Evolutionary conservation across 2,113 vertebrate species (phyloP), one percentile per base, ranked within the genome.

Genomic region (Gallinago paraguaiae): DNA sequence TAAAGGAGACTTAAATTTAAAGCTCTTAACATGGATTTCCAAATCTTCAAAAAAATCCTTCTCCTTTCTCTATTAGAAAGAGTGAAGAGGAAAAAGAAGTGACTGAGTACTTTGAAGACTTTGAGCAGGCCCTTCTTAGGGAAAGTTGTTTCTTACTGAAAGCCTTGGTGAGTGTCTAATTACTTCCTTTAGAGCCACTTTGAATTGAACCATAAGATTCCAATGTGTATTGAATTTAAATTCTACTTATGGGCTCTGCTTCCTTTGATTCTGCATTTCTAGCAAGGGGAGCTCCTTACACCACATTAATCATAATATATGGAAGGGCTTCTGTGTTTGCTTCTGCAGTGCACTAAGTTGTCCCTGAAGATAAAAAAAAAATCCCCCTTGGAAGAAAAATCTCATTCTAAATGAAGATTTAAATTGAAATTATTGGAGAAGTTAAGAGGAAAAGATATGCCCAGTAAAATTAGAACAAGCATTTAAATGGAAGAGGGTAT

Each of bases 381-480:
- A 93, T 94, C 86, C 68, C 95, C 84, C 39, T 76, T 95, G 89
- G 88, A 96, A 97, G 83, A 96, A 97, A 97, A 97, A 96, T 96
- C 96, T 97, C 92, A 94, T 95, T 96, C 69, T 95, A 96, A 95
- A 93, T 81, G 76, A 96, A 96, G 83, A 91, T 95, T 92, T 97
- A 96, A 97, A 97, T 96, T 95, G 93, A 97, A 82, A 93, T 84
- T 91, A 88, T 95, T 84, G 91, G 74, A 91, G 63, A 94, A 96
- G 65, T 87, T 88, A 88, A 93, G 78, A 85, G 84, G 93, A 54
- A 95, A 94, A 96, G 86, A 97, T 88, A 92, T 90, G 71, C 63
- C 88, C 61, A 80, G 95, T 88, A 97, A 97, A 96, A 97, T 97
- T 97, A 97, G 95, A 97, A 94, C 71, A 96, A 93, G 82, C 51